These are phyloP conservation scores for Neoscelio sp. DNA, from an alignment of 2,888 invertebrate genomes.

Conservation along the genomic window DNA sequence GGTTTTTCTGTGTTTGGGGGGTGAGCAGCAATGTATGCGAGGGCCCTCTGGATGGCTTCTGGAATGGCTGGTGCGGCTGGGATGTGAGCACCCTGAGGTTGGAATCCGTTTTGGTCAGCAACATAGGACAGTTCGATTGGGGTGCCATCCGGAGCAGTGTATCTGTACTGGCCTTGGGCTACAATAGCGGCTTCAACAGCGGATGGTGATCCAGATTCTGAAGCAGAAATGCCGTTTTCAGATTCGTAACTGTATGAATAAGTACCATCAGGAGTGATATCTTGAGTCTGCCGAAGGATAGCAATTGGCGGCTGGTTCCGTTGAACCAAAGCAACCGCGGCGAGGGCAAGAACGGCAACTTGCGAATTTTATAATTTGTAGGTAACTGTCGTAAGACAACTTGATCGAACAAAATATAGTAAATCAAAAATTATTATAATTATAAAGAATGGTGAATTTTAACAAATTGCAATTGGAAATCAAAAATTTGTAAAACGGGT, in stretches of 20 bases:
- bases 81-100: conserved; percentile 84
- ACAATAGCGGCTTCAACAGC: conserved; percentile 68
- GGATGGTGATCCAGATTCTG: conserved; percentile 81
- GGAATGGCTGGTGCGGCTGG: conserved; percentile 81
- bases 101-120: conserved; percentile 89
- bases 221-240: conserved; percentile 86
- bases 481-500: no score
- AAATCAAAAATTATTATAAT: no score
- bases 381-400: background rate
- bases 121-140: conserved; percentile 84
- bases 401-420: no score
- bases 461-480: no score
- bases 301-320: conserved; percentile 66
- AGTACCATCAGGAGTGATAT: conserved; percentile 86
- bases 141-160: conserved; percentile 82
- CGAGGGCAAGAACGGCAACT: conserved; percentile 75
- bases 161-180: conserved; percentile 77
- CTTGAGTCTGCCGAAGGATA: conserved; percentile 85
- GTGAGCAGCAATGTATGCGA: conserved; percentile 77
- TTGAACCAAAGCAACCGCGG: conserved; percentile 74
- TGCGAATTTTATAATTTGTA: conserved; percentile 56
- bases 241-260: conserved; percentile 86
- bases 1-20: conserved; percentile 69
- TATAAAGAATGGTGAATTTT: no score
- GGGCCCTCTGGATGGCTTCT: conserved; percentile 79